Conservation (phyloP, 92 coral and sea anemone species). For the Umimayanthus chanpuru region DNA sequence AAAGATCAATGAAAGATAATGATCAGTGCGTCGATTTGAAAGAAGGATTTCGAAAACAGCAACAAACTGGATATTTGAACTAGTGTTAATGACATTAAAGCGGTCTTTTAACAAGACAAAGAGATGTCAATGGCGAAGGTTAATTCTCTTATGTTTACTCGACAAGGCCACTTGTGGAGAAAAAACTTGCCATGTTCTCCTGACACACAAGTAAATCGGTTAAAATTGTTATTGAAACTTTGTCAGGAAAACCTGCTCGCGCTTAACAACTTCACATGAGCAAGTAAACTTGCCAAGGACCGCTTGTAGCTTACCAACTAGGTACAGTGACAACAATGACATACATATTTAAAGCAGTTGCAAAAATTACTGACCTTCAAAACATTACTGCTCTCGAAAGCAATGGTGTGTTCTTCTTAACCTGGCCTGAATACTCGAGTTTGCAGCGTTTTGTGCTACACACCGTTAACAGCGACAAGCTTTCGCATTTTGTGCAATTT, state of each 20-base stretch:
- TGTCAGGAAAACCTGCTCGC: not conserved
- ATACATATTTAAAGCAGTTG: not conserved
- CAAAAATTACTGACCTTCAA: not conserved
- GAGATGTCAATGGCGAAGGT: not conserved
- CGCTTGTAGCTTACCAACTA: not conserved
- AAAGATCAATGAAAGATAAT: too few relatives aligned
- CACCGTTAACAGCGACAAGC: not conserved
- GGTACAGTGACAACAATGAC: too few relatives aligned
- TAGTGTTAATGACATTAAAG: not conserved
- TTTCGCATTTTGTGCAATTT: not conserved
- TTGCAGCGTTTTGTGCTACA: not conserved
- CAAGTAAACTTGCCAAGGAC: not conserved
- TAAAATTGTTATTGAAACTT: too few relatives aligned
- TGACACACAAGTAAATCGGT: too few relatives aligned
- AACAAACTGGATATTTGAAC: not conserved
- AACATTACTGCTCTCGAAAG: not conserved
- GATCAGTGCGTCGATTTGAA: not conserved
- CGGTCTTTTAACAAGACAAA: not conserved
- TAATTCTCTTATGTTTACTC: too few relatives aligned
- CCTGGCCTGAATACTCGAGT: not conserved
- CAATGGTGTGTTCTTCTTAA: not conserved
- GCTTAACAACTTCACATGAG: not conserved
- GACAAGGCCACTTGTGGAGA: too few relatives aligned
- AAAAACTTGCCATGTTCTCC: too few relatives aligned
- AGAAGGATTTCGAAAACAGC: too few relatives aligned